These are phyloP conservation scores for Dicyrtoma fusca DNA, from an alignment of 2,888 invertebrate genomes.

Conservation along the genomic window DNA sequence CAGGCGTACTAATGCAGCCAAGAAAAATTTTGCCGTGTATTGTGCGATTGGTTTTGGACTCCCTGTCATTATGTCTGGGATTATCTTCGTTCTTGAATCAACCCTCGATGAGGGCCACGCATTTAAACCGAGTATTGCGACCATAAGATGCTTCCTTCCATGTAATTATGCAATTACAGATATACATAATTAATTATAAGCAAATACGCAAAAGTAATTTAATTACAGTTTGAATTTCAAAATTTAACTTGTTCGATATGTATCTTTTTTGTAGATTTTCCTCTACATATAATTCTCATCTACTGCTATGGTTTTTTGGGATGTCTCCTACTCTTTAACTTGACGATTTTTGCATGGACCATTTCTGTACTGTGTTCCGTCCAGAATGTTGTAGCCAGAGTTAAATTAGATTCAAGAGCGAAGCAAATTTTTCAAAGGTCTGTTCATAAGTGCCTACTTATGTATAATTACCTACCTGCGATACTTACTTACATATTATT, in stretches of 20 bases:
- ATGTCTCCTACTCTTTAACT: conserved; percentile 10
- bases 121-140: conserved; percentile 11
- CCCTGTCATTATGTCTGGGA: background rate
- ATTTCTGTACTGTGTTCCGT: conserved; percentile 18
- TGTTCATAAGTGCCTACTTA: too few species aligned
- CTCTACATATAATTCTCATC: conserved; percentile 10
- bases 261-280: conserved; percentile 4
- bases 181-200: background rate
- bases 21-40: background rate
- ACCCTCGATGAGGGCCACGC: background rate
- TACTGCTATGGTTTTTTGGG: conserved; percentile 29
- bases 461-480: too few species aligned
- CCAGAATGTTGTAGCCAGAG: conserved; percentile 7
- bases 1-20: background rate
- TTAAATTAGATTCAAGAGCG: background rate
- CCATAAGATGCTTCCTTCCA: conserved; percentile 27
- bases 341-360: conserved; percentile 28
- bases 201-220: background rate
- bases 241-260: too few species aligned
- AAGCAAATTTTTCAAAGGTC: conserved; percentile 14
- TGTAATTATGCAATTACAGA: conserved; percentile 2
- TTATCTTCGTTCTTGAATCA: conserved; percentile 1
- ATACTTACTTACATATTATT: too few species aligned
- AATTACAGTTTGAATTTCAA: too few species aligned
- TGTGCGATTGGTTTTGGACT: background rate